Conservation (phyloP, 2,888 invertebrate species). For the Drosophila testacea region DNA sequence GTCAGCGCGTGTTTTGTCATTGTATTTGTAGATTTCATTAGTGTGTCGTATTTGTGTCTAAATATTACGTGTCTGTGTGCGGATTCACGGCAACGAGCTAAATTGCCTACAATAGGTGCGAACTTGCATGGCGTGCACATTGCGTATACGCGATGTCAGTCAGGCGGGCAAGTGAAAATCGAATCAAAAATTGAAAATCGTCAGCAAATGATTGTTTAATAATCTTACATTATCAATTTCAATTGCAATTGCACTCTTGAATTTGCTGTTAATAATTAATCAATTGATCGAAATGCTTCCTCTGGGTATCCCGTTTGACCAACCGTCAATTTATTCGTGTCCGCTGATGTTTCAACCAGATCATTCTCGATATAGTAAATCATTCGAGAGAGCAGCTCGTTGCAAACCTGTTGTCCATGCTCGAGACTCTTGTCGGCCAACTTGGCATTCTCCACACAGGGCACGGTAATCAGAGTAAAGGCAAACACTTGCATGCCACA, state of each 20-base stretch:
- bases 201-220: not conserved
- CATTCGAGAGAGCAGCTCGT: slow-evolving; percentile 88
- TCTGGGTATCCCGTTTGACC: not conserved
- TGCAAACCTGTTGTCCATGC: slow-evolving; percentile 88
- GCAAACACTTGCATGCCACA: slow-evolving; percentile 95
- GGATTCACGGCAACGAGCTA: not conserved
- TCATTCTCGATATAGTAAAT: slow-evolving; percentile 84
- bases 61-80: not conserved
- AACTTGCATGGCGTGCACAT: slow-evolving; percentile 21
- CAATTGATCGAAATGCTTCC: slow-evolving; percentile 4
- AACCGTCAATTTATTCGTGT: not conserved
- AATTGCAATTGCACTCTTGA: slow-evolving; percentile 4
- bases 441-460: slow-evolving; percentile 83
- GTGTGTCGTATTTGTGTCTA: slow-evolving; percentile 2
- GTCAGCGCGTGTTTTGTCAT: slow-evolving; percentile 29
- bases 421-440: slow-evolving; percentile 86
- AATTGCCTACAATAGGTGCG: slow-evolving; percentile 27
- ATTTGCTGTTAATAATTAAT: not conserved
- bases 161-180: not conserved
- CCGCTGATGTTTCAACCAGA: slow-evolving; percentile 14
- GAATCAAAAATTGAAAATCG: not conserved
- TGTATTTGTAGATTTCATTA: slow-evolving; percentile 3
- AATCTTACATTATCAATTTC: slow-evolving; percentile 1
- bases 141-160: slow-evolving; percentile 19
- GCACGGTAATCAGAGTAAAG: slow-evolving; percentile 94